Evolutionary conservation across 1,140 invertebrate species (phyloP).

Genomic region (Drosophila sp.): DNA sequence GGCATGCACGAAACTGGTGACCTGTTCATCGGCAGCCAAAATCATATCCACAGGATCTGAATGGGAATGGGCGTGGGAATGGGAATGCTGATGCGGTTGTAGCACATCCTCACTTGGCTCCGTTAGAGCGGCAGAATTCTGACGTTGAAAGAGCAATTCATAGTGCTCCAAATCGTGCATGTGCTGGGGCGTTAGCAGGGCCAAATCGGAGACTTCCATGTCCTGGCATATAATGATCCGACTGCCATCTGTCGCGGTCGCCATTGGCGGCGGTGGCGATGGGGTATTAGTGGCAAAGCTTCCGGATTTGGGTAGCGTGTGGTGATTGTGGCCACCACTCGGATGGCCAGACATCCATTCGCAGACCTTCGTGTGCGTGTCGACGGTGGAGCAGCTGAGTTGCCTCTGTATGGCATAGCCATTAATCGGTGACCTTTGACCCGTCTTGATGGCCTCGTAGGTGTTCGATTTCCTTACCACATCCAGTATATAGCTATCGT

Average conservation of each 20-base stretch:
- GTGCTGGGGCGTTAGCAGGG: conserved; percentile 66
- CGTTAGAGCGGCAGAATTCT: conserved; percentile 70
- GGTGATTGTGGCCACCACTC: conserved; percentile 84
- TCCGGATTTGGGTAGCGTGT: conserved; percentile 57
- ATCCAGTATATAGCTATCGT: conserved; percentile 78
- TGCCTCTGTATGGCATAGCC: conserved; percentile 88
- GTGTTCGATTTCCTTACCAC: conserved; percentile 83
- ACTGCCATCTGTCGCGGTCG: conserved; percentile 83
- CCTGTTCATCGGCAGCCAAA: conserved; percentile 81
- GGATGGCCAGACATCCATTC: conserved; percentile 90
- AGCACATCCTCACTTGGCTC: conserved; percentile 61
- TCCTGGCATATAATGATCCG: conserved; percentile 79
- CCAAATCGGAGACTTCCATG: conserved; percentile 72
- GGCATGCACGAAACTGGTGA: conserved; percentile 84
- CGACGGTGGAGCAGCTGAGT: conserved; percentile 90
- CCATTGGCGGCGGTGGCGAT: conserved; percentile 83
- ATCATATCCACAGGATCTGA: conserved; percentile 87
- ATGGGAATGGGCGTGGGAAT: conserved; percentile 86
- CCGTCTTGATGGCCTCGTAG: conserved; percentile 84
- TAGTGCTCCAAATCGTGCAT: conserved; percentile 67
- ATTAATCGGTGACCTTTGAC: conserved; percentile 74
- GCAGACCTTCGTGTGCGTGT: conserved; percentile 92
- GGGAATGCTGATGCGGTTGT: conserved; percentile 59
- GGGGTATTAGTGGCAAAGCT: conserved; percentile 83
- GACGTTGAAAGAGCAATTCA: conserved; percentile 65